Conservation (phyloP, 2,888 invertebrate species). For the Spisula subtruncata region DNA sequence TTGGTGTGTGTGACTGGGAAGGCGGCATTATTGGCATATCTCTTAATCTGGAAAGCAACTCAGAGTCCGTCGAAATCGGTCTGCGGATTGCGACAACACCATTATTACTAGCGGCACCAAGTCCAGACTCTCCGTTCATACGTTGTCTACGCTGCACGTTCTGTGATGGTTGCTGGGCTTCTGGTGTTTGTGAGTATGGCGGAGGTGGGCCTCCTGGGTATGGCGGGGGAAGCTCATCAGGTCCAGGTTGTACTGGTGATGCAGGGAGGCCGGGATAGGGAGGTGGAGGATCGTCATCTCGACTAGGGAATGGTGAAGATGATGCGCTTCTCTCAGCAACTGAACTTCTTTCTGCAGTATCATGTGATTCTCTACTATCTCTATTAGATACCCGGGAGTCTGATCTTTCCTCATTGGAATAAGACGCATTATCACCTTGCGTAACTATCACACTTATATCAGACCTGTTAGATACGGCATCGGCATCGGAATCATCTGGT, state of each 20-base stretch:
- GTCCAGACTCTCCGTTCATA: slow-evolving; percentile 24
- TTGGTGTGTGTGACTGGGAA: slow-evolving; percentile 22
- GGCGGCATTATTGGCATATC: slow-evolving; percentile 27
- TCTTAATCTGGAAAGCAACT: background rate
- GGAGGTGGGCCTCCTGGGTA: slow-evolving; percentile 68
- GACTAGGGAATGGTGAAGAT: background rate
- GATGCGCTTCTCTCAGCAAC: no score
- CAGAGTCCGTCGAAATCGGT: background rate
- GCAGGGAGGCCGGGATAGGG: slow-evolving; percentile 61
- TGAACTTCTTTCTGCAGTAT: background rate
- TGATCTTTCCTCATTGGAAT: background rate
- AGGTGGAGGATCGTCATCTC: slow-evolving; percentile 68
- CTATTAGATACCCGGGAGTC: background rate
- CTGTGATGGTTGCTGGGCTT: slow-evolving; percentile 39
- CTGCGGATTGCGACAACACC: background rate
- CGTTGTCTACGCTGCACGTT: slow-evolving; percentile 5
- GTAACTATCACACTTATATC: background rate
- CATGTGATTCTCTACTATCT: background rate
- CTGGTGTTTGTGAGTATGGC: slow-evolving; percentile 59
- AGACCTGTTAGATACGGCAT: background rate
- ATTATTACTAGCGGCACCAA: background rate
- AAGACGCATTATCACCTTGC: background rate
- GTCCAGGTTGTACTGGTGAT: slow-evolving; percentile 30
- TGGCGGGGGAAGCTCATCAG: slow-evolving; percentile 68
- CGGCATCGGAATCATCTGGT: background rate